These are phyloP conservation scores for Paramuricea clavata DNA, from an alignment of 92 coral and sea anemone species.

Conservation along the genomic window DNA sequence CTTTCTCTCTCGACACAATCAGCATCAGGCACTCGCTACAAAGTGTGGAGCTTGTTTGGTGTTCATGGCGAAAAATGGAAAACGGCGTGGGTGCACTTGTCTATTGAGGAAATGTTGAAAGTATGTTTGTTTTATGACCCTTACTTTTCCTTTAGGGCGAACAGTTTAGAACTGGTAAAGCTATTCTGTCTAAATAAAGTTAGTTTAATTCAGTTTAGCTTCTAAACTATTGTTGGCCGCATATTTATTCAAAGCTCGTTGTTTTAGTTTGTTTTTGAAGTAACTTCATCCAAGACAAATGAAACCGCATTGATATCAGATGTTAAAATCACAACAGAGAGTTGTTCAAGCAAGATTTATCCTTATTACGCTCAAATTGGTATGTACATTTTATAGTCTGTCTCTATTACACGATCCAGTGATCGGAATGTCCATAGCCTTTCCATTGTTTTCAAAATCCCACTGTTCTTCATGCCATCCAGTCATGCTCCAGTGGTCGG, in stretches of 20 bases:
- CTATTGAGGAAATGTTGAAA: neutral
- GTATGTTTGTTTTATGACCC: neutral
- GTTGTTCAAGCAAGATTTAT: neutral
- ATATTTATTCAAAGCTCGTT: too few relatives aligned
- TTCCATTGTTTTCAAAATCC: neutral
- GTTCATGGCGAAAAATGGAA: constrained; percentile 24
- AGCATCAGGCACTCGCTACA: neutral
- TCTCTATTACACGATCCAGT: too few relatives aligned
- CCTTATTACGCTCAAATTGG: constrained; percentile 22
- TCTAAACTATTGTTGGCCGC: too few relatives aligned
- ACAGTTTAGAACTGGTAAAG: too few relatives aligned
- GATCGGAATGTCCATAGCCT: neutral
- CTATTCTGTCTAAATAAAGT: too few relatives aligned
- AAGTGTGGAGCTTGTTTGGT: constrained; percentile 14
- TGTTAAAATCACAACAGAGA: constrained; percentile 2
- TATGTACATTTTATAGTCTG: too few relatives aligned
- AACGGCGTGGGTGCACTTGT: constrained; percentile 8
- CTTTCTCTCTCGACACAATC: constrained; percentile 16
- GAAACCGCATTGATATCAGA: constrained; percentile 4
- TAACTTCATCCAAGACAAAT: neutral
- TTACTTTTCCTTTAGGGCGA: too few relatives aligned
- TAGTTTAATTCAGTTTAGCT: too few relatives aligned
- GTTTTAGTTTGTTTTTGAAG: constrained; percentile 37
- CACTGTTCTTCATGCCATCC: neutral
- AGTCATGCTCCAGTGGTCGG: too few relatives aligned